These are phyloP conservation scores for Artemia franciscana DNA, from an alignment of 1,140 invertebrate species.

Conservation along the genomic window DNA sequence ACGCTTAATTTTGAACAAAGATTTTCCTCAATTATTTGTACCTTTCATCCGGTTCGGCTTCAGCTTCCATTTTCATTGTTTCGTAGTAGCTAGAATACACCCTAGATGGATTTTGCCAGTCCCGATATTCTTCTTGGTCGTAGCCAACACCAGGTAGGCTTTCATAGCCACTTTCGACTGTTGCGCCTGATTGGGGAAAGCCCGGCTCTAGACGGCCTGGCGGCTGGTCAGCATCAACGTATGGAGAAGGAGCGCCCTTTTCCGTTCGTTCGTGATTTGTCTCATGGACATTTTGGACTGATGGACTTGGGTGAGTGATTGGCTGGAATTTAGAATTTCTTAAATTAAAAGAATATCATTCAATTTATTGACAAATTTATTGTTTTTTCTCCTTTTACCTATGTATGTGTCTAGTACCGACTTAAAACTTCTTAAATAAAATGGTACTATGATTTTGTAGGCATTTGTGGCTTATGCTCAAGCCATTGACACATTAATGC, in stretches of 20 bases:
- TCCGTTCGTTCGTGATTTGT: background rate
- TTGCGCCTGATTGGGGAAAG: background rate
- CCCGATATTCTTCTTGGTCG: background rate
- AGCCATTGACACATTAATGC: no score
- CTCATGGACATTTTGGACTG: background rate
- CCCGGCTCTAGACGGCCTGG: background rate
- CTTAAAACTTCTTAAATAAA: no score
- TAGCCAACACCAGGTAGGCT: background rate
- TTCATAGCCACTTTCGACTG: background rate
- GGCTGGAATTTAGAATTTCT: background rate
- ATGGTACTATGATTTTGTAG: no score
- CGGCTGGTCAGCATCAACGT: background rate
- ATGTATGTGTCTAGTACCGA: no score
- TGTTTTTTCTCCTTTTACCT: no score
- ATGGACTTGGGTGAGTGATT: background rate
- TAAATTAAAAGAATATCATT: no score
- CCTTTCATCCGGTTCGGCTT: background rate
- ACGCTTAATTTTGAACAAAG: no score
- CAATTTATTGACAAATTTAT: no score
- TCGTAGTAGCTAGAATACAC: background rate
- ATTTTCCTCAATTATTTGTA: no score
- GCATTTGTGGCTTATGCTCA: no score
- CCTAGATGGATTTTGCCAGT: background rate
- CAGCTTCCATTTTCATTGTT: background rate
- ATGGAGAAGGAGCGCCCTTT: background rate